Base-by-base conservation (phyloP, 2,113 vertebrate species). In the Gallinago media region DNA sequence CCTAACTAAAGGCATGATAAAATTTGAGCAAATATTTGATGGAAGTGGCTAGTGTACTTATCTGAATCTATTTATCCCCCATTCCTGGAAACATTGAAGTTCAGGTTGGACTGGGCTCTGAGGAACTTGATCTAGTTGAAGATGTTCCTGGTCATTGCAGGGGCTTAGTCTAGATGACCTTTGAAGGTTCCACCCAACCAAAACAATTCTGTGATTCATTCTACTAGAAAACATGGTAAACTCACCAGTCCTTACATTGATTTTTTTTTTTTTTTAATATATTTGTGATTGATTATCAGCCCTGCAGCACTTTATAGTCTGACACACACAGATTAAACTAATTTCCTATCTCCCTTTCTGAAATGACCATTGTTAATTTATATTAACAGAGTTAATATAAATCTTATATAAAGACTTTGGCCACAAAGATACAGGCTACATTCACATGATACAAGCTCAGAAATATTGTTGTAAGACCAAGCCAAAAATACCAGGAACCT, bases 91-190 rank as follows among this genome's bases (percentile, higher is more conserved):
- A 70, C 8, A 19, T 16, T 88, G 61, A 74, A 40, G 27, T 12
- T 23, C 29, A 80, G 16, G 34, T 2, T 2, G 0, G 25, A 56
- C 1, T 1, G 32, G 40, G 14, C 15, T 74, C 29, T 50, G 49
- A 73, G 16, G 5, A 87, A 31, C 32, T 14, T 59, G 23, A 46
- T n/a, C 12, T 40, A 8, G 15, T 25, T 62, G 36, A 55, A 11
- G 31, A 17, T n/a, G 31, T 31, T 20, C 36, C 42, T 50, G 26
- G 12, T 42, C 8, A 12, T 4, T 27, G 40, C 18, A 34, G 6
- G 1, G 3, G 0, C 18, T 59, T 73, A 22, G 15, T 29, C 26
- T n/a, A 50, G 19, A 50, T 44, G 19, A 29, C 27, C 27, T 61
- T 73, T 32, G 11, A 42, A 46, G 2, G 11, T 61, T 13, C 21